These are phyloP conservation scores for Channa argus DNA, from an alignment of 2,113 vertebrate species.

Conservation along the genomic window DNA sequence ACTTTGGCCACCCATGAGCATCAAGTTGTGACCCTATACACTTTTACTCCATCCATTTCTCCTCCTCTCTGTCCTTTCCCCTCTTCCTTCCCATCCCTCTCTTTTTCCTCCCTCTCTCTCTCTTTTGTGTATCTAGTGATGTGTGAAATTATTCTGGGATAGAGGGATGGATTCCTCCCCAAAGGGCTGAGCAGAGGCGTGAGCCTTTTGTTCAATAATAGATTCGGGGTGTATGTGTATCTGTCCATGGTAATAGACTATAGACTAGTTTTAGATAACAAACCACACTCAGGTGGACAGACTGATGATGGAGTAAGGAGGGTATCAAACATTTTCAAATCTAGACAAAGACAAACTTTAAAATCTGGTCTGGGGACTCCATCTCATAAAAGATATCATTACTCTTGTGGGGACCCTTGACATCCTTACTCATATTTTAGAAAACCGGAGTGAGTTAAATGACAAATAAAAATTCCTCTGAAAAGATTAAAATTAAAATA, in stretches of 20 bases:
- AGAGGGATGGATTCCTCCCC: slow-evolving; percentile 85
- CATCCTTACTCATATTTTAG: slow-evolving; percentile 46
- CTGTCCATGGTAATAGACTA: slow-evolving; percentile 81
- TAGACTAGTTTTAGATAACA: slow-evolving; percentile 80
- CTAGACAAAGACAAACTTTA: slow-evolving; percentile 47
- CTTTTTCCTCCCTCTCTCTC: slow-evolving; percentile 38
- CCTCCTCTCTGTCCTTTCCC: slow-evolving; percentile 44
- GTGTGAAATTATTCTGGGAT: slow-evolving; percentile 86
- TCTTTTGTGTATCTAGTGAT: slow-evolving; percentile 81
- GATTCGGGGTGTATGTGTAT: slow-evolving; percentile 82
- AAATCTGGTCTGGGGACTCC: slow-evolving; percentile 32
- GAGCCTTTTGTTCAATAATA: slow-evolving; percentile 83
- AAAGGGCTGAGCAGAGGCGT: slow-evolving; percentile 80
- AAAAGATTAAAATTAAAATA: slow-evolving; percentile 35
- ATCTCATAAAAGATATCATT: slow-evolving; percentile 49
- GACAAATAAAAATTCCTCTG: slow-evolving; percentile 18
- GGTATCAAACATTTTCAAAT: slow-evolving; percentile 52
- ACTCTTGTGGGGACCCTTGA: slow-evolving; percentile 37
- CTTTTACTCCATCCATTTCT: slow-evolving; percentile 53
- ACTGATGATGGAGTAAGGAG: slow-evolving; percentile 49
- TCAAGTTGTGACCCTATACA: slow-evolving; percentile 72
- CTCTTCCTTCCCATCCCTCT: slow-evolving; percentile 27
- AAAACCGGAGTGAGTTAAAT: slow-evolving; percentile 42
- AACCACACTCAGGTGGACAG: slow-evolving; percentile 74
- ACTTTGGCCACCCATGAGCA: slow-evolving; percentile 68